A percentile compares a stretch with the other conserved stretches of the same genome.
These are phyloP conservation scores for Hypotaenidia philippensis DNA, from an alignment of 2,797 vertebrate genomes.

Conservation along the genomic window DNA sequence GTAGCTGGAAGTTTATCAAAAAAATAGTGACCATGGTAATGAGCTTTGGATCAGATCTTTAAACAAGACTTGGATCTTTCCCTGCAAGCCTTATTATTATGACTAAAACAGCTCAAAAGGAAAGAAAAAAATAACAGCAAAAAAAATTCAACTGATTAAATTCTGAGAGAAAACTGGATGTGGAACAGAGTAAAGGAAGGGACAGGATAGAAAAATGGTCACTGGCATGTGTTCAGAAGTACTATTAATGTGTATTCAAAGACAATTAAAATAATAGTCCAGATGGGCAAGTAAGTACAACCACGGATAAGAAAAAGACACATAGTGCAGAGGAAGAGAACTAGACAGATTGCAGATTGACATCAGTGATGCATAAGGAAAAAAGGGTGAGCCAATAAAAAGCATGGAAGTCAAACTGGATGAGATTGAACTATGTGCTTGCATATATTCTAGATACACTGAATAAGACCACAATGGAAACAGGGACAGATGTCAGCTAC, in stretches of 20 bases:
- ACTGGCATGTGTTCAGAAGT: slow-evolving; percentile 1
- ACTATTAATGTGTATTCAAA: slow-evolving; percentile 14
- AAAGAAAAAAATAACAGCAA: background rate
- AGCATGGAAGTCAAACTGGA: background rate
- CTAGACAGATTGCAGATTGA: background rate
- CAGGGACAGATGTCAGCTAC: background rate
- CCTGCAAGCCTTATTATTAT: slow-evolving; percentile 12
- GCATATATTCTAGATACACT: background rate
- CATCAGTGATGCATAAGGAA: background rate
- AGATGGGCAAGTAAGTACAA: slow-evolving; percentile 61
- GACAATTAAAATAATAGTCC: slow-evolving; percentile 34
- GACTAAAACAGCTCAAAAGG: slow-evolving; percentile 9
- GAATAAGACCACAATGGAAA: background rate
- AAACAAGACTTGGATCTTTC: slow-evolving; percentile 31
- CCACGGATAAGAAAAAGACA: background rate
- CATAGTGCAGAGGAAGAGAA: slow-evolving; percentile 22
- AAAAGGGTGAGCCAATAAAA: background rate
- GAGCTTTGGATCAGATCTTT: slow-evolving; percentile 35
- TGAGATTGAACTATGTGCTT: background rate
- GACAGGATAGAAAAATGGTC: background rate
- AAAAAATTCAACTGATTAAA: slow-evolving; percentile 9
- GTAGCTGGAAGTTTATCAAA: background rate
- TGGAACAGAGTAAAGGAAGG: slow-evolving; percentile 16
- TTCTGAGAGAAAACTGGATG: slow-evolving; percentile 12
- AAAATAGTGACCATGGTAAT: slow-evolving; percentile 33